Percentiles rank a stretch among this genome's conserved stretches.
These are phyloP conservation scores for Eremophila alpestris DNA, from an alignment of 2,797 vertebrate genomes.

Conservation along the genomic window DNA sequence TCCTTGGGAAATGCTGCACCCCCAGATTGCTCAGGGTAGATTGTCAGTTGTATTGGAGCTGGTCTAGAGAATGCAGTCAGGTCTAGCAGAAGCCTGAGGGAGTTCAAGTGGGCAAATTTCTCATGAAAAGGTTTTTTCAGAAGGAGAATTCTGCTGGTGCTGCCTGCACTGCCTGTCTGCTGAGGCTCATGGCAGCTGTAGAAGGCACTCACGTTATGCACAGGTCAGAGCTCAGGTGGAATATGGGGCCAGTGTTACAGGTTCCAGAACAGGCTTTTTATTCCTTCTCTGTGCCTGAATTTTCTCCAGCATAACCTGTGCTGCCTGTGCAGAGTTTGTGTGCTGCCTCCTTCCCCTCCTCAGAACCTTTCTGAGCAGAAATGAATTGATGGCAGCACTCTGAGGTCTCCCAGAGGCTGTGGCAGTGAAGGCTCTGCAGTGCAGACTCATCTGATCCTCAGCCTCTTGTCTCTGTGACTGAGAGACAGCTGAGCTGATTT, in stretches of 20 bases:
- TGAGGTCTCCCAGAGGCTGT: neutral
- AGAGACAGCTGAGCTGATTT: neutral
- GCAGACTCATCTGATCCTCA: rapidly evolving
- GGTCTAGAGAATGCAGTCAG: neutral
- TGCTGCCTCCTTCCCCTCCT: neutral
- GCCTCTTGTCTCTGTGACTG: neutral
- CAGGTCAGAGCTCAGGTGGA: neutral
- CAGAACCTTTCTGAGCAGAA: neutral
- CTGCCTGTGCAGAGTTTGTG: neutral
- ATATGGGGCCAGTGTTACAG: neutral
- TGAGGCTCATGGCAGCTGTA: neutral
- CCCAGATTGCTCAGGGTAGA: neutral
- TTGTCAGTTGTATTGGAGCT: rapidly evolving
- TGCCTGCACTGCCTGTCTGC: neutral
- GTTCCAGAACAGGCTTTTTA: neutral
- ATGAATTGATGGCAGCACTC: rapidly evolving
- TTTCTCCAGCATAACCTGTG: neutral
- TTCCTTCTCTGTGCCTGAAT: neutral
- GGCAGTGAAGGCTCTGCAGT: neutral
- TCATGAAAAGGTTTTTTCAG: neutral
- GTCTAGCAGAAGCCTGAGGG: neutral
- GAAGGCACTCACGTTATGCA: neutral
- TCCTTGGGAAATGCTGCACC: neutral
- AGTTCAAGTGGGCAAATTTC: neutral
- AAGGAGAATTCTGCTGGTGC: neutral